Percentiles rank a stretch among this genome's conserved stretches.
phyloP scores from a whole-genome alignment of 2,888 invertebrate species.

The Eupithecia centaureata region DNA sequence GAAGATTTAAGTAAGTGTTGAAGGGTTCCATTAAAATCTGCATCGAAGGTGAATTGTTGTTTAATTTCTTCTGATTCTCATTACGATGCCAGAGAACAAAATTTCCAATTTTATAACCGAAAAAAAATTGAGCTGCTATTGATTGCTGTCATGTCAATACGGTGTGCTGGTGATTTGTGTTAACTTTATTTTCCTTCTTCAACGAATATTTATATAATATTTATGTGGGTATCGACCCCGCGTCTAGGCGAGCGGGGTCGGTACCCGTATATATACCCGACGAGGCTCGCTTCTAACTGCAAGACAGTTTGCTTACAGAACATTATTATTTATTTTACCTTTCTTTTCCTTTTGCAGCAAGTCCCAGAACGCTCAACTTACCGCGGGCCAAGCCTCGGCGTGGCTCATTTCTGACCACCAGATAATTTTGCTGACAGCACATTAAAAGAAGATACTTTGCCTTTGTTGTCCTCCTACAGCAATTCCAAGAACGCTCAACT shows the following conservation, averaged over 20 bases:
- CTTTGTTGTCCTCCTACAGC: constrained; percentile 87
- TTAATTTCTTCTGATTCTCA: neutral
- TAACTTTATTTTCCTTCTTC: too few relatives aligned
- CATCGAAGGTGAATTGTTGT: neutral
- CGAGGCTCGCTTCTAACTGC: too few relatives aligned
- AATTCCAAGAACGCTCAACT: constrained; percentile 95
- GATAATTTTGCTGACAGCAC: neutral
- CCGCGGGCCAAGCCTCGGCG: too few relatives aligned
- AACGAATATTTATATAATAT: too few relatives aligned
- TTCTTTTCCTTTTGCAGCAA: neutral
- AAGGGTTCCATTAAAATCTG: neutral
- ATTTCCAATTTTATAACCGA: neutral
- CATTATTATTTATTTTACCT: too few relatives aligned
- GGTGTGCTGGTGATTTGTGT: too few relatives aligned
- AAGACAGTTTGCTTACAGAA: too few relatives aligned
- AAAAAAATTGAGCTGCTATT: neutral
- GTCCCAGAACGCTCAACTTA: too few relatives aligned
- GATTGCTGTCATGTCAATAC: neutral
- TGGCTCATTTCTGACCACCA: too few relatives aligned
- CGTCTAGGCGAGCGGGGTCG: too few relatives aligned
- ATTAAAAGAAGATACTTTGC: constrained; percentile 57
- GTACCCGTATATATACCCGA: too few relatives aligned
- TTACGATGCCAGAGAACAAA: neutral
- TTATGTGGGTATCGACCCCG: too few relatives aligned
- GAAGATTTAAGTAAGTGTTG: neutral